Percentiles rank a stretch among this genome's conserved stretches.
Evolutionary conservation across 2,113 vertebrate species (phyloP).

Genomic region (Onychorhynchus coronatus): DNA sequence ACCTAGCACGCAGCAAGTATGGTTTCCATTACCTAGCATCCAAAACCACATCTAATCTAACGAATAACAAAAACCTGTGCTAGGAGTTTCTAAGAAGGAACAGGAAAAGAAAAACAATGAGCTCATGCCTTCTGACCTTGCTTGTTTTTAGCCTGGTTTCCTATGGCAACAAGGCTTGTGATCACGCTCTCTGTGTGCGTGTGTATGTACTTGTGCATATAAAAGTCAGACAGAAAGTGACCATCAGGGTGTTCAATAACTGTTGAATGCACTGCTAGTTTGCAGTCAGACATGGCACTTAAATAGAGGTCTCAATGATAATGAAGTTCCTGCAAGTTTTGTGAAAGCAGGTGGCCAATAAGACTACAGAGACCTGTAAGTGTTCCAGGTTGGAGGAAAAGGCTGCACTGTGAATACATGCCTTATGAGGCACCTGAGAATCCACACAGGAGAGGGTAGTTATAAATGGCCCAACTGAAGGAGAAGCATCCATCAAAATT

Average conservation of each 20-base stretch:
- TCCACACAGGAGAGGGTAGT: not conserved
- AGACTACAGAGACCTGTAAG: not conserved
- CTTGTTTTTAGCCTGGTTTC: constrained; percentile 49
- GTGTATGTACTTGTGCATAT: not conserved
- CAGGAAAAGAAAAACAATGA: constrained; percentile 42
- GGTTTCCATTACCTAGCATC: not conserved
- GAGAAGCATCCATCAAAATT: not conserved
- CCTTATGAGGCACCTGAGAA: not conserved
- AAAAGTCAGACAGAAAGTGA: not conserved
- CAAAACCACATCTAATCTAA: not conserved
- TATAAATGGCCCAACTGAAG: not conserved
- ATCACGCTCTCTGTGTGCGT: not conserved
- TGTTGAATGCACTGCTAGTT: not conserved
- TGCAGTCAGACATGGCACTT: not conserved
- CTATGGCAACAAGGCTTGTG: constrained; percentile 49
- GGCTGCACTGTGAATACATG: not conserved
- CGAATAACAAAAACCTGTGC: not conserved
- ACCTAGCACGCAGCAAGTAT: not conserved
- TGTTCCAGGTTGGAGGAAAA: not conserved
- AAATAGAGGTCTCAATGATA: not conserved
- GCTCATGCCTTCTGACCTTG: constrained; percentile 49
- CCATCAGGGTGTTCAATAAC: not conserved
- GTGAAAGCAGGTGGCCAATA: not conserved
- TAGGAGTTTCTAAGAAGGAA: not conserved
- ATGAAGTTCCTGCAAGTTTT: not conserved